Evolutionary conservation across 2,113 vertebrate genomes (phyloP).

Genomic region (Carassius carassius): DNA sequence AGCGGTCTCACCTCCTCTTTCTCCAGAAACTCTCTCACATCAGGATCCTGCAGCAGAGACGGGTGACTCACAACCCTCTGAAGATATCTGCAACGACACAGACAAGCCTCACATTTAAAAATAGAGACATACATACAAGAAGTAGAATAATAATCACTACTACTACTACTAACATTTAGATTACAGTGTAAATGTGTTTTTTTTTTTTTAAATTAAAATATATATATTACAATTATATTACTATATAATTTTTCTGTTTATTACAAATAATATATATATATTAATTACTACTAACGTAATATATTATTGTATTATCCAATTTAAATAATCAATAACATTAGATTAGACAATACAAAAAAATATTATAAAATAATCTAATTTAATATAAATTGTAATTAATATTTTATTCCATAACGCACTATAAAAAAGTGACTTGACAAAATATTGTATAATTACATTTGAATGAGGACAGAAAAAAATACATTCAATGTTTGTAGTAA

Average conservation of each 20-base stretch:
- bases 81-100: conserved; percentile 80
- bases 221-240: too few relatives aligned
- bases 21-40: conserved; percentile 94
- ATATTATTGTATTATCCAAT: background rate
- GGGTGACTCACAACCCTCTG: conserved; percentile 91
- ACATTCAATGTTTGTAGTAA: background rate
- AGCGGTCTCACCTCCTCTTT: conserved; percentile 85
- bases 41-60: conserved; percentile 92
- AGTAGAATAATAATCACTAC: background rate
- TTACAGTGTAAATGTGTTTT: background rate
- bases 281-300: background rate
- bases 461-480: background rate
- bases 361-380: background rate
- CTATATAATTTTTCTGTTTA: too few relatives aligned
- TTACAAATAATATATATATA: background rate
- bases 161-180: background rate
- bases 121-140: background rate
- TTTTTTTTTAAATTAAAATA: background rate
- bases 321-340: background rate
- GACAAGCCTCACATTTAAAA: background rate
- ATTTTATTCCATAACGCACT: too few relatives aligned
- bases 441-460: background rate
- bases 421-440: too few relatives aligned
- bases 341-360: background rate
- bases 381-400: background rate